Conservation (phyloP, 2,113 vertebrate genomes). For the Trinectes maculatus region DNA sequence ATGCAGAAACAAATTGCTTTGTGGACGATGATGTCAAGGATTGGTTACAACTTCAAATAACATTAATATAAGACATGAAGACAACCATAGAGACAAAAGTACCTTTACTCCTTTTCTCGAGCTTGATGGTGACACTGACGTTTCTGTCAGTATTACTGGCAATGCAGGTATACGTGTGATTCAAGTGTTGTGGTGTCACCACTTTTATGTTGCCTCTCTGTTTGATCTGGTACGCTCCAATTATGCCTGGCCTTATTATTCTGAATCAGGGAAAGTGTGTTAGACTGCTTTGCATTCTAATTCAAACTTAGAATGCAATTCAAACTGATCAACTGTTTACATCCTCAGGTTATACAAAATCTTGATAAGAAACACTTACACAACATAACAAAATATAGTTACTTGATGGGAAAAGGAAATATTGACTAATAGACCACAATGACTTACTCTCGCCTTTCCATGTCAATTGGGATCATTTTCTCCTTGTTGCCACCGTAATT, state of each 20-base stretch:
- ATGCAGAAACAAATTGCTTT: no score
- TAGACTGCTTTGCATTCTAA: not conserved
- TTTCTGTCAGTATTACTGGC: conserved; percentile 85
- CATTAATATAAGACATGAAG: not conserved
- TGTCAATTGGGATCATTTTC: conserved; percentile 44
- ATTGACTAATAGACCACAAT: not conserved
- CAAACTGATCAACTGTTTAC: not conserved
- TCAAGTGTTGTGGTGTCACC: conserved; percentile 81
- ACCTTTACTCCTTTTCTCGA: conserved; percentile 76
- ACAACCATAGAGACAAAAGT: not conserved
- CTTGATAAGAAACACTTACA: not conserved
- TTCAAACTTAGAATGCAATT: not conserved
- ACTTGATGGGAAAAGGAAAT: not conserved
- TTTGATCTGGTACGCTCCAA: conserved; percentile 44
- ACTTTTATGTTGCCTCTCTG: conserved; percentile 63
- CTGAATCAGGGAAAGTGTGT: conserved; percentile 35
- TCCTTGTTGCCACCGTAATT: conserved; percentile 44
- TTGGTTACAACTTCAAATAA: not conserved
- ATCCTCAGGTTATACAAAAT: not conserved
- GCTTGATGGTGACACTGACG: conserved; percentile 68
- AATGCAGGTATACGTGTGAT: conserved; percentile 81
- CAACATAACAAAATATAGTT: not conserved
- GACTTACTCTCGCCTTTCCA: conserved; percentile 46
- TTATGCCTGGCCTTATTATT: fast-evolving
- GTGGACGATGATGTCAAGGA: no score